phyloP scores from a whole-genome alignment of 1,140 invertebrate genomes.

The Drosophila chauvacae region DNA sequence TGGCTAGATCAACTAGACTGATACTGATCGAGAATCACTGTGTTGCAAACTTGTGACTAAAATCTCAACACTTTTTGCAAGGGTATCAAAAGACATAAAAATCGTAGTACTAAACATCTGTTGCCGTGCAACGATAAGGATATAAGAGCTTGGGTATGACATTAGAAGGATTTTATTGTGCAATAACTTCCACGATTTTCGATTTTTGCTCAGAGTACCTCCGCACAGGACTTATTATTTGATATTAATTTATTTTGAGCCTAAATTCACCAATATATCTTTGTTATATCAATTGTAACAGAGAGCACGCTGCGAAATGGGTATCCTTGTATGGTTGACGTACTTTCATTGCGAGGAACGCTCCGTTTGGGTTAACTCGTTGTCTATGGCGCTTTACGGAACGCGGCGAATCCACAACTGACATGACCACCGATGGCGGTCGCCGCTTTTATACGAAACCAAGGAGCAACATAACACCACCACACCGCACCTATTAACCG shows the following conservation, averaged over 20 bases:
- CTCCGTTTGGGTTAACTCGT: slow-evolving; percentile 36
- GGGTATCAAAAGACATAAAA: neutral
- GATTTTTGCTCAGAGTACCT: neutral
- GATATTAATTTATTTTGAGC: neutral
- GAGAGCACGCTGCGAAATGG: slow-evolving; percentile 27
- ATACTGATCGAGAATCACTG: neutral
- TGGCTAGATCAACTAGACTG: neutral
- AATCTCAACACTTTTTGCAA: neutral
- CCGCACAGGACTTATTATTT: neutral
- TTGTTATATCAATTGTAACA: neutral
- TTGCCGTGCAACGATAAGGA: neutral
- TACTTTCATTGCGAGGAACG: slow-evolving; percentile 70
- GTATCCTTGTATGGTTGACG: slow-evolving; percentile 19
- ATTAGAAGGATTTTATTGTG: neutral
- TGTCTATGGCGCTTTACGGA: slow-evolving; percentile 25
- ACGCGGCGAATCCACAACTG: slow-evolving; percentile 67
- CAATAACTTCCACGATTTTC: neutral
- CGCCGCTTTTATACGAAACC: slow-evolving; percentile 59
- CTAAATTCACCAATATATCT: neutral
- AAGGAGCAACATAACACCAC: slow-evolving; percentile 3
- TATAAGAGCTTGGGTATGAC: neutral
- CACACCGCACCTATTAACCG: slow-evolving; percentile 36
- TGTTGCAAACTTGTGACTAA: neutral
- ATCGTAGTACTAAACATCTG: neutral
- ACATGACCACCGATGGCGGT: slow-evolving; percentile 57